Base-by-base conservation (phyloP, 2,888 invertebrate species). In the Hypolimnas misippus region DNA sequence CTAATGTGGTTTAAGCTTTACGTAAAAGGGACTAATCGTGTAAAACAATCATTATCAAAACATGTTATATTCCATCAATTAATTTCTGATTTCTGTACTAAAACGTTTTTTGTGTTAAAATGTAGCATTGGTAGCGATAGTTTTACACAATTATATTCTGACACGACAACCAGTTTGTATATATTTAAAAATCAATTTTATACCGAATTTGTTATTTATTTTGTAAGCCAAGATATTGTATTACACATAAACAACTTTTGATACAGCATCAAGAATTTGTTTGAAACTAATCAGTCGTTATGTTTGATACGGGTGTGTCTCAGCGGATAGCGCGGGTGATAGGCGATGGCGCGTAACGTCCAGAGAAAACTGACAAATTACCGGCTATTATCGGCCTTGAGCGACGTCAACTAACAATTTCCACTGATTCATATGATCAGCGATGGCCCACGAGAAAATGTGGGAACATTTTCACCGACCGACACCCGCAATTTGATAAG, bases 371-470 rank as follows among this genome's bases (percentile, higher is more conserved):
- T 84, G 74, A 84, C 84, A 89, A 91, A 89, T 88, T 84, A 85
- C 85, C 78, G 73, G 73, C 82, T 76, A 92, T 92, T 91, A 92
- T 75, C 72, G 65, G 89, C 89, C 89, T 75, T 81, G 78, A 84
- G 89, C 89, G 80, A 74, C 76, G 38, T 76, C 77, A 72, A 79
- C 86, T 83, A 79, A 81, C 84, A 89, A 91, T 91, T 88, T 89
- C 84, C 82, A 83, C 89, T 89, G 90, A 92, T 92, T 85, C 89
- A 89, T 91, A 91, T 89, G 84, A 92, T 91, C 89, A 77, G 75
- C 78, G 80, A 79, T 77, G 78, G 75, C 77, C 79, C 73, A 73
- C 80, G 81, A 90, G 91, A 92, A 91, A 92, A 91, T 89, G 89
- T 89, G 89, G 87, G 89, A 89, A 90, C 82, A 89, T 90, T 89